phyloP scores from a whole-genome alignment of 2,797 vertebrate species.

The Acipenser transmontanus region DNA sequence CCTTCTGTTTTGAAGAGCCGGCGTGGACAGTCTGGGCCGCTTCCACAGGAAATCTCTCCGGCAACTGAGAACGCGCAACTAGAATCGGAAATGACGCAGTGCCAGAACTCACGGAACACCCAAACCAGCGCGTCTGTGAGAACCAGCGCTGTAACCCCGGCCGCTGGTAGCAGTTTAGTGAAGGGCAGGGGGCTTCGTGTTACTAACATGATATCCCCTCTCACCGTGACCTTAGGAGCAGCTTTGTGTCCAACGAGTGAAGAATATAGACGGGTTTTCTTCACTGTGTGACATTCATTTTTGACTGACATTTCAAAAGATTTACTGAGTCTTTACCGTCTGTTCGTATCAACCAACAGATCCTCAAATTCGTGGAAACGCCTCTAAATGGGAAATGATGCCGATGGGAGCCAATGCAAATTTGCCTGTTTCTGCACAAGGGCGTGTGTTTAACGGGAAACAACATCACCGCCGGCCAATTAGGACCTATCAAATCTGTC shows the following conservation, averaged over 20 bases:
- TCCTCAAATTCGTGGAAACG: neutral
- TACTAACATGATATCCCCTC: neutral
- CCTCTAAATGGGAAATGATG: conserved; percentile 9
- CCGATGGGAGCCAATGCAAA: conserved; percentile 27
- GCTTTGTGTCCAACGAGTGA: neutral
- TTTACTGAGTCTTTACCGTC: neutral
- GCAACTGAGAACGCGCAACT: neutral
- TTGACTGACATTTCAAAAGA: conserved; percentile 11
- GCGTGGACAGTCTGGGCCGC: no score
- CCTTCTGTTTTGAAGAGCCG: no score
- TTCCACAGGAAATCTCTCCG: neutral
- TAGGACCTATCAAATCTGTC: conserved; percentile 44
- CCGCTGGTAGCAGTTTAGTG: neutral
- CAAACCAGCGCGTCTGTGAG: neutral
- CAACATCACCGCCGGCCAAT: conserved; percentile 16
- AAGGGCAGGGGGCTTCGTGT: neutral
- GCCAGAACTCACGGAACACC: neutral
- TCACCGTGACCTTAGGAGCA: neutral
- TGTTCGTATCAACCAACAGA: conserved; percentile 12
- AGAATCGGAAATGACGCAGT: conserved; percentile 18
- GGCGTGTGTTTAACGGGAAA: conserved; percentile 14
- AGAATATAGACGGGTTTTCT: neutral
- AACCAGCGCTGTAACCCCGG: neutral
- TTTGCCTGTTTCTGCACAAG: conserved; percentile 3
- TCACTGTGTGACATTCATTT: no score